Conservation (phyloP, 1,140 invertebrate genomes). For the Choristoneura fumiferana region DNA sequence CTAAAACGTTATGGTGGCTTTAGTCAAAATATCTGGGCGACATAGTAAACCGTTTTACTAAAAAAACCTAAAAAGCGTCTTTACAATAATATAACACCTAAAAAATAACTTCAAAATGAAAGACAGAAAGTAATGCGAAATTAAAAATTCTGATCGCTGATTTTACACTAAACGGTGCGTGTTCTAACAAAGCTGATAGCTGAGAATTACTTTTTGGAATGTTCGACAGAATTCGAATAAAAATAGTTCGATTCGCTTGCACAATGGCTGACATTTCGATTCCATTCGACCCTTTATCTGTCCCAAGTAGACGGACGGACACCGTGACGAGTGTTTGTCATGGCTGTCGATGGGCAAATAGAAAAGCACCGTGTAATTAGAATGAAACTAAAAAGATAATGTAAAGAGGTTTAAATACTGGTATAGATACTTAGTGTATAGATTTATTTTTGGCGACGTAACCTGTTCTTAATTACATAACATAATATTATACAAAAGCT, state of each 20-base stretch:
- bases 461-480: too few species aligned
- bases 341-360: background rate
- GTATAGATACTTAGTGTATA: too few species aligned
- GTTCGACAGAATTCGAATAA: conserved; percentile 44
- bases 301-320: conserved; percentile 20
- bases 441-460: too few species aligned
- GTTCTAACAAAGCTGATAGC: background rate
- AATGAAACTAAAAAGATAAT: conserved; percentile 11
- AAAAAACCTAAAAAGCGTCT: too few species aligned
- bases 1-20: too few species aligned
- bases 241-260: conserved; percentile 43
- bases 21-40: too few species aligned
- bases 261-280: conserved; percentile 47
- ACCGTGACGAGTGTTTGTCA: conserved; percentile 27
- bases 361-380: conserved; percentile 6
- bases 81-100: too few species aligned
- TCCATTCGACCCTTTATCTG: conserved; percentile 43
- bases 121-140: too few species aligned
- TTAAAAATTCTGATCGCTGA: too few species aligned
- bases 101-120: too few species aligned
- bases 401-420: background rate
- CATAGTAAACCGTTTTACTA: too few species aligned
- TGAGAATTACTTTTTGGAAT: conserved; percentile 30
- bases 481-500: too few species aligned
- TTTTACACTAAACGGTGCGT: conserved; percentile 19